A percentile compares a stretch with the other conserved stretches of the same genome.
Conservation (phyloP, 2,888 invertebrate species). For the Zaprionus obscuricornis region DNA sequence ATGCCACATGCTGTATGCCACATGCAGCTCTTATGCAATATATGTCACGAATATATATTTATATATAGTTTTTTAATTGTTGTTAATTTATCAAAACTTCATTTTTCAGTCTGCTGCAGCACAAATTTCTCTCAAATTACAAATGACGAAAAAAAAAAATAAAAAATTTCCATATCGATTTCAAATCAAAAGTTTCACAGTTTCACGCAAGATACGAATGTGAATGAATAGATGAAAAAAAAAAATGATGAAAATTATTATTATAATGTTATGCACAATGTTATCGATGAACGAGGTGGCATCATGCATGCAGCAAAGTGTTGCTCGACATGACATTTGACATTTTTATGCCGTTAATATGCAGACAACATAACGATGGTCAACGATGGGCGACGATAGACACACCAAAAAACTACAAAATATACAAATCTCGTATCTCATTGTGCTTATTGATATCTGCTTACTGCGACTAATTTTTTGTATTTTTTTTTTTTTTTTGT, state of each 20-base stretch:
- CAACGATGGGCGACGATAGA: slow-evolving; percentile 7
- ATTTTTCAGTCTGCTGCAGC: slow-evolving; percentile 16
- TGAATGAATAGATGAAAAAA: slow-evolving; percentile 16
- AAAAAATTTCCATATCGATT: slow-evolving; percentile 68
- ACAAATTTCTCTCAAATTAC: slow-evolving; percentile 49
- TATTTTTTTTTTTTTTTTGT: too few species aligned
- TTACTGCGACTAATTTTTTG: slow-evolving; percentile 63
- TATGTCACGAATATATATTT: too few species aligned
- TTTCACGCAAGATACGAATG: slow-evolving; percentile 44
- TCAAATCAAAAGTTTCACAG: slow-evolving; percentile 63
- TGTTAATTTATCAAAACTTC: slow-evolving; percentile 43
- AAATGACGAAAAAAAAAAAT: not conserved
- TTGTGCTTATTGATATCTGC: slow-evolving; percentile 27
- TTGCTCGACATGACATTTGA: slow-evolving; percentile 56
- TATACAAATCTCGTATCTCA: slow-evolving; percentile 31
- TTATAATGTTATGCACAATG: slow-evolving; percentile 26
- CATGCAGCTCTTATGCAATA: too few species aligned
- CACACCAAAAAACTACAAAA: too few species aligned
- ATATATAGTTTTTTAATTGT: slow-evolving; percentile 35
- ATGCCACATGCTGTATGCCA: not conserved
- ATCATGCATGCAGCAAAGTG: slow-evolving; percentile 40
- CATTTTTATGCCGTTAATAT: slow-evolving; percentile 58
- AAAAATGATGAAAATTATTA: too few species aligned
- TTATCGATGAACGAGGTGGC: slow-evolving; percentile 15
- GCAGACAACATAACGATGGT: too few species aligned